Evolutionary conservation across 2,797 vertebrate genomes (phyloP).

Genomic region (Myotis daubentonii): DNA sequence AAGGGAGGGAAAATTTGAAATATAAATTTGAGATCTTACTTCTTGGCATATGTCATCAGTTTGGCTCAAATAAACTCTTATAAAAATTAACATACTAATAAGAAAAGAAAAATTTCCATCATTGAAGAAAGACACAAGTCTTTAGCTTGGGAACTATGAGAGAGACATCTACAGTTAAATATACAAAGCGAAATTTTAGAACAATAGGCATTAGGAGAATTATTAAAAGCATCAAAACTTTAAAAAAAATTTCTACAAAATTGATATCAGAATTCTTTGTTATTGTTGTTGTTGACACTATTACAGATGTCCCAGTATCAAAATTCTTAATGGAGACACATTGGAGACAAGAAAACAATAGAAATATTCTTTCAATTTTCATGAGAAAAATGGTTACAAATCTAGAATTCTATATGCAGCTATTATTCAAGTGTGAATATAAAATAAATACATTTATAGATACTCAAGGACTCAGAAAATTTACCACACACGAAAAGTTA

Average conservation of each 20-base stretch:
- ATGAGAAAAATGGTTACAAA: constrained; percentile 2
- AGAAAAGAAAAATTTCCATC: not conserved
- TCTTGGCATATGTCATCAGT: not conserved
- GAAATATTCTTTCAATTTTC: not conserved
- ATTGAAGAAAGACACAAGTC: not conserved
- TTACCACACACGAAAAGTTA: not conserved
- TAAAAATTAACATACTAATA: not conserved
- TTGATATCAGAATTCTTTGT: not conserved
- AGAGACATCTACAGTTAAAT: not conserved
- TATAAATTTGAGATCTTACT: not conserved
- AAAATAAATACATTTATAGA: constrained; percentile 23
- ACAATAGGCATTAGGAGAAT: not conserved
- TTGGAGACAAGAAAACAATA: not conserved
- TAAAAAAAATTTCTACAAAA: not conserved
- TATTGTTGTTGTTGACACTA: not conserved
- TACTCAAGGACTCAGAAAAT: constrained; percentile 17
- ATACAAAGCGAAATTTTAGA: not conserved
- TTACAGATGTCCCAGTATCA: not conserved
- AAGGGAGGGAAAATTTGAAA: not conserved
- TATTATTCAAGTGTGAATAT: not conserved
- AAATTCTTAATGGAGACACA: not conserved
- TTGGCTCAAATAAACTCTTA: not conserved
- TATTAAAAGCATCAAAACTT: not conserved
- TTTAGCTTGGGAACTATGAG: not conserved
- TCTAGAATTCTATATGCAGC: not conserved